Percentiles rank a stretch among this genome's conserved stretches.
These are phyloP conservation scores for Pheosia gnoma DNA, from an alignment of 2,888 invertebrate species.

Conservation along the genomic window DNA sequence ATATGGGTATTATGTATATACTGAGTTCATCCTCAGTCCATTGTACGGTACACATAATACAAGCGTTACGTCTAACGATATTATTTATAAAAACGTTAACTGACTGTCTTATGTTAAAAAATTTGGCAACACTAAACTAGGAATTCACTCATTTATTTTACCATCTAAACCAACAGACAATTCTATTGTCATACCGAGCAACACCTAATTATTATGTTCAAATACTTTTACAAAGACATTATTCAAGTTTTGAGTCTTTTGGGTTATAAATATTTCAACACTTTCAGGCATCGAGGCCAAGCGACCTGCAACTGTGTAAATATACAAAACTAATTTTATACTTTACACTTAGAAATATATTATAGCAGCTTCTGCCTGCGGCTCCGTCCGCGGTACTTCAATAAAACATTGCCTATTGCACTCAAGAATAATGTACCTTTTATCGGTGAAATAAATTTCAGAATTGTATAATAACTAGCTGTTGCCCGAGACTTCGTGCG, in stretches of 20 bases:
- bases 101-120: too few species aligned
- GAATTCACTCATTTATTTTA: not conserved
- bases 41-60: too few species aligned
- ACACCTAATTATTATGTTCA: conserved; percentile 23
- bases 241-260: conserved; percentile 16
- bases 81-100: too few species aligned
- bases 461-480: too few species aligned
- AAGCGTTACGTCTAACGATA: too few species aligned
- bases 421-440: too few species aligned
- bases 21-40: too few species aligned
- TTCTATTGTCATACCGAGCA: conserved; percentile 14
- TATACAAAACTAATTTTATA: conserved; percentile 25
- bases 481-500: too few species aligned
- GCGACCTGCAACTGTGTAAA: conserved; percentile 26
- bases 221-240: conserved; percentile 1
- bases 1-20: too few species aligned
- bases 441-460: too few species aligned
- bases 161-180: not conserved
- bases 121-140: too few species aligned
- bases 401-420: not conserved
- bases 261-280: conserved; percentile 17
- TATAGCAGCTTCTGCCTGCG: not conserved
- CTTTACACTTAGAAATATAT: conserved; percentile 5
- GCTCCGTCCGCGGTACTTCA: not conserved
- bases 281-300: conserved; percentile 15